Evolutionary conservation across 2,113 vertebrate species (phyloP), one percentile per base, ranked within the genome.

Genomic region (Tylochromis polylepis): DNA sequence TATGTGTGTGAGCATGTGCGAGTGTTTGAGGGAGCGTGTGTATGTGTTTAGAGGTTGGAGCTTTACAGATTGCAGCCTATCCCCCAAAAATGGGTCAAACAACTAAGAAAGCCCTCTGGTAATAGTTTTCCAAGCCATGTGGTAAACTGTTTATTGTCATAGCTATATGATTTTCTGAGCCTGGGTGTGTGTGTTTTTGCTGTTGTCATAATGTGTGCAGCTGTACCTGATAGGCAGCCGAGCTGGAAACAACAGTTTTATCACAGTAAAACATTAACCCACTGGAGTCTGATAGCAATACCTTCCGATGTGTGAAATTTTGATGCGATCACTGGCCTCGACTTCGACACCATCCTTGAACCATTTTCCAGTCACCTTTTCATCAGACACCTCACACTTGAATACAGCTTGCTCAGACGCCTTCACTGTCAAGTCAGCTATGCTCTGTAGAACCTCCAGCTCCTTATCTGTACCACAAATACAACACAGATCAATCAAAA

Each of bases 361-460:
- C 98, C 98, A 98, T 88, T 97, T 98, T n/a, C 98, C 98, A 0
- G 96, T 97, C 70, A 98, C 98, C 34, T 98, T 98, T 34, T 97
- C 97, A 1, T 98, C 98, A 0, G 98, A 98, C 85, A 98, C 97
- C 85, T 98, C 98, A 7, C 98, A 98, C 92, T 97, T 98, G 95
- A 98, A 98, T 83, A 97, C 84, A 0, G 98, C 98, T 94, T 98
- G 97, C 0, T 98, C 98, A 0, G 96, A 16, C 0, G 98, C 96
- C 93, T 97, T 97, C 87, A 98, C 93, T 0, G 97, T 97, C 84
- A 98, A 95, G n/a, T 98, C 98, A 0, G 97, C 97, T 0, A 98
- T 97, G 91, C 85, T 97, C 94, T 98, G 97, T 51, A 98, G 93
- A 8, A 98, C 95, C 93, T 98, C 92, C 87, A 98, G 96, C 89